Evolutionary conservation across 2,113 vertebrate genomes (phyloP), one percentile per base, ranked within the genome.

Genomic region (Columba livia): DNA sequence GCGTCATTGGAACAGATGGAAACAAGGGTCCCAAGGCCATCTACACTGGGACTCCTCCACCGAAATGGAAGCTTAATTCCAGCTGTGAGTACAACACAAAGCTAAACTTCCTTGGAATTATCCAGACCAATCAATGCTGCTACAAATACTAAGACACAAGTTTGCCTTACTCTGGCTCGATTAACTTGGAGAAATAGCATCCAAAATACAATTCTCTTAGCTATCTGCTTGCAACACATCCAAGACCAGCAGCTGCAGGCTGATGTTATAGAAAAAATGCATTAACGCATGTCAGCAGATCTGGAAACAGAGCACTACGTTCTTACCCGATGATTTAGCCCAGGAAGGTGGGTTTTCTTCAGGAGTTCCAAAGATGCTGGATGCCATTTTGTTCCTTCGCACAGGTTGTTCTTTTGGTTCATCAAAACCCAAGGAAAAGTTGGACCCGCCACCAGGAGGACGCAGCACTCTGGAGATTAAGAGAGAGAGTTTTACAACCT

Each of bases 391-490:
- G 97, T 99, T 98, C 98, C 98, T 99, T 92, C 99, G 98, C 79
- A 96, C 90, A 0, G 98, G 98, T 25, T 98, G 92, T 64, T 98
- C 98, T 97, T 98, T 80, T 31, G 99, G 98, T 80, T 99, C 98
- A 3, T 99, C 99, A 70, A 98, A 98, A 29, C 99, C 99, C 86
- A 99, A 94, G 16, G 98, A 98, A 93, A 99, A 99, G 97, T 99
- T 99, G 96, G 99, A 99, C 32, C 98, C 99, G 1, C 99, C 99
- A 6, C 99, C 99, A 5, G 99, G 99, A 95, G 99, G 99, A 87
- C 98, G 98, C 97, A 99, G 97, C 89, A 99, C 98, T 96, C 99
- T 99, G 72, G 6, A 31, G 88, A 95, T 6, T 31, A 88, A 96
- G 15, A 92, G 19, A 96, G 32, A 15, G 54, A 69, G 21, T 50